phyloP scores from a whole-genome alignment of 2,113 vertebrate genomes.

The Dasyurus viverrinus region DNA sequence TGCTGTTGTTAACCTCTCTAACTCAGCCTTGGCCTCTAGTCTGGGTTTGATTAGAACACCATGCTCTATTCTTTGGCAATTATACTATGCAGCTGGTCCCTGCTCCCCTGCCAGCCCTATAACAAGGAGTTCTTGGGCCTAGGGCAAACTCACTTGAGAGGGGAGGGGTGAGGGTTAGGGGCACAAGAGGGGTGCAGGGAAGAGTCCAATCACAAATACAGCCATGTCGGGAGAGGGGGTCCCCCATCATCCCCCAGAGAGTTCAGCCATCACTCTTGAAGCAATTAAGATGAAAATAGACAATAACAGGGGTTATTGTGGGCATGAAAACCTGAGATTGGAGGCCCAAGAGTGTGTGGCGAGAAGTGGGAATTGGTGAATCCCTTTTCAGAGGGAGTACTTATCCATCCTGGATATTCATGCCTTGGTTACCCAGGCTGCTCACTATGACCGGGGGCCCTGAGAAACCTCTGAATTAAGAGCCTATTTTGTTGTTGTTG shows the following conservation, averaged over 20 bases:
- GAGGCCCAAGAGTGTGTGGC: background rate
- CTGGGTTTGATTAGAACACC: background rate
- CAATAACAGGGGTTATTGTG: background rate
- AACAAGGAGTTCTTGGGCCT: background rate
- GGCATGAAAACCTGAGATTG: background rate
- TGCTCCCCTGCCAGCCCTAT: background rate
- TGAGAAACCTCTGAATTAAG: background rate
- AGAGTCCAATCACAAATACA: background rate
- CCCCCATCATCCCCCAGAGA: background rate
- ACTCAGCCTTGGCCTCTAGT: background rate
- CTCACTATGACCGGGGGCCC: background rate
- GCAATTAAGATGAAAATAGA: background rate
- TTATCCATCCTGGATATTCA: background rate
- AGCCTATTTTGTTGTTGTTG: background rate
- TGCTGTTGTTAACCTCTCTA: background rate
- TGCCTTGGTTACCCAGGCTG: background rate
- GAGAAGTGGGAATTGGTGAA: background rate
- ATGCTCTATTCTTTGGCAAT: constrained; percentile 27
- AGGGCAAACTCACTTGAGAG: background rate
- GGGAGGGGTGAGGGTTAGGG: background rate
- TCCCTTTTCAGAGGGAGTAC: fast-evolving
- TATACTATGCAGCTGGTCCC: background rate
- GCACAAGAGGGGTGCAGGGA: background rate
- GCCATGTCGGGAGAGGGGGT: background rate
- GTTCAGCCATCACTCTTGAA: background rate